These are phyloP conservation scores for Caenorhabditis sp. DNA, from an alignment of 2,888 invertebrate species.

Conservation along the genomic window DNA sequence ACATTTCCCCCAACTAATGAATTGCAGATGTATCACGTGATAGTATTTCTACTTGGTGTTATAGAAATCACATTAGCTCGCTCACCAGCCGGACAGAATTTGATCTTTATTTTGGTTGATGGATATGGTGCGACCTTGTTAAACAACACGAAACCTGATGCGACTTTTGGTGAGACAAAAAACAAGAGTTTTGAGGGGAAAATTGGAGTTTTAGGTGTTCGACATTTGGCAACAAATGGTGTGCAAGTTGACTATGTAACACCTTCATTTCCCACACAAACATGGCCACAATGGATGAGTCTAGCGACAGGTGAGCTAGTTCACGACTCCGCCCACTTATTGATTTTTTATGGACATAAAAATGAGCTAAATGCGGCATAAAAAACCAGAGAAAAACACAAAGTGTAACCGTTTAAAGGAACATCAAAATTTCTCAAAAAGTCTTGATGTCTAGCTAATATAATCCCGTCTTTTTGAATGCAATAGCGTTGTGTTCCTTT, in stretches of 20 bases:
- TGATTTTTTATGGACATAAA: no score
- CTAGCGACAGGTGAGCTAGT: constrained; percentile 63
- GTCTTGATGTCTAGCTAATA: no score
- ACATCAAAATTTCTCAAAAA: no score
- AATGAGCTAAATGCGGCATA: no score
- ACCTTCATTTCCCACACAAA: constrained; percentile 67
- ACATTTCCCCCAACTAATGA: background rate
- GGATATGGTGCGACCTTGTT: constrained; percentile 66
- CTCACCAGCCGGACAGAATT: constrained; percentile 64
- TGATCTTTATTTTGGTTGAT: constrained; percentile 66
- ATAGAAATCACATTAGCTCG: constrained; percentile 16
- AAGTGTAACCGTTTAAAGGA: no score
- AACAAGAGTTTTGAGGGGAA: background rate
- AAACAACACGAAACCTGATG: constrained; percentile 61
- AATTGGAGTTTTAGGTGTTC: constrained; percentile 26
- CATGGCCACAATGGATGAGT: constrained; percentile 69
- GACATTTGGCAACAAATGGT: constrained; percentile 51
- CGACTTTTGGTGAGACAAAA: constrained; percentile 36
- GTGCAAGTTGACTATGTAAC: constrained; percentile 65
- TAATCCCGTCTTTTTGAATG: no score
- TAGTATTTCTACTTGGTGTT: constrained; percentile 28
- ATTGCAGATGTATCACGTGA: constrained; percentile 30
- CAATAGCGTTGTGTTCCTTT: no score
- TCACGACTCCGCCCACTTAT: no score
- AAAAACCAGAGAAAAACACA: no score